Percentiles rank a stretch among this genome's conserved stretches.
Conservation (phyloP, 2,888 invertebrate genomes). For the Sycophila texana region DNA sequence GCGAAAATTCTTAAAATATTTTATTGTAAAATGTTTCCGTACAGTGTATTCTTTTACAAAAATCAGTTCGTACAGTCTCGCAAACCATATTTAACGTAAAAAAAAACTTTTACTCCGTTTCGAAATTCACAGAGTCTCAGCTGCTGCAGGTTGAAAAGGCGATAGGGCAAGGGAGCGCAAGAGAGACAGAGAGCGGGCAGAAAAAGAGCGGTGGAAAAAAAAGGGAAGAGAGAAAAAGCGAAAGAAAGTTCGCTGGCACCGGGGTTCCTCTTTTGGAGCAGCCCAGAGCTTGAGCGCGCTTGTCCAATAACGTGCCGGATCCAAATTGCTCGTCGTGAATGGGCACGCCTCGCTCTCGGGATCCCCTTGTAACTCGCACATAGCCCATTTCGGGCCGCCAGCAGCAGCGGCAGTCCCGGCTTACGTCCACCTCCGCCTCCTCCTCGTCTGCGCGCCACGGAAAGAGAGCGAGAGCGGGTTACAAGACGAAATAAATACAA, state of each 20-base stretch:
- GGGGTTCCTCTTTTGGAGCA: neutral
- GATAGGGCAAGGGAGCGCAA: conserved; percentile 2
- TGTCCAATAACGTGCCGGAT: conserved; percentile 67
- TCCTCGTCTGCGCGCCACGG: conserved; percentile 15
- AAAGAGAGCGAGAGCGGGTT: conserved; percentile 58
- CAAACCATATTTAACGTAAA: too few relatives aligned
- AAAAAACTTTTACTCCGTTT: too few relatives aligned
- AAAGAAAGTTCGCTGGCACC: conserved; percentile 24
- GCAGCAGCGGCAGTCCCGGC: conserved; percentile 23
- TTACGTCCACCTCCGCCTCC: conserved; percentile 9
- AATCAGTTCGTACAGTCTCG: too few relatives aligned
- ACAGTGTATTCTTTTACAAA: too few relatives aligned
- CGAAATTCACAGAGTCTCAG: too few relatives aligned
- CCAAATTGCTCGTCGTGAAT: conserved; percentile 70
- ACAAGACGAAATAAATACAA: conserved; percentile 76
- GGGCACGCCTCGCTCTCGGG: conserved; percentile 61
- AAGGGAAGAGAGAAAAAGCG: conserved; percentile 4
- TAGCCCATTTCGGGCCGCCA: conserved; percentile 47
- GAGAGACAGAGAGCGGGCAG: conserved; percentile 19
- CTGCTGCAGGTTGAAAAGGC: neutral
- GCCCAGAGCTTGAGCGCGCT: conserved; percentile 30
- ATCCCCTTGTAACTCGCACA: conserved; percentile 48
- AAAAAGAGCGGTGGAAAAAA: neutral
- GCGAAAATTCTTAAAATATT: too few relatives aligned
- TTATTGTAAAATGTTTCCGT: neutral